Percentiles rank a stretch among this genome's conserved stretches.
These are phyloP conservation scores for Danio jaintianensis DNA, from an alignment of 2,797 vertebrate genomes.

Conservation along the genomic window DNA sequence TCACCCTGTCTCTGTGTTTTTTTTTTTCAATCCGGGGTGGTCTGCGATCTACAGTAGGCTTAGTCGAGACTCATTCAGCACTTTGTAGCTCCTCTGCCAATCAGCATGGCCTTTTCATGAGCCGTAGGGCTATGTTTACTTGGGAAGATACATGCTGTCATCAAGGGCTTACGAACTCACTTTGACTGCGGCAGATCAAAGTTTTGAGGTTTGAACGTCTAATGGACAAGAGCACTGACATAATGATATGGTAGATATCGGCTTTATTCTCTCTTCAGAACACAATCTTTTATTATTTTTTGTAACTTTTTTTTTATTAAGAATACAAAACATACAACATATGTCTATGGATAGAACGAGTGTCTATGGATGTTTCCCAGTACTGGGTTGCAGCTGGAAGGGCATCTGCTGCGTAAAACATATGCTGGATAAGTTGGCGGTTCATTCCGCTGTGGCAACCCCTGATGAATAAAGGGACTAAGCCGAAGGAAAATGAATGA, in stretches of 20 bases:
- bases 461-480: too few species aligned
- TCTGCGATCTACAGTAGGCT: conserved; percentile 61
- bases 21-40: conserved; percentile 22
- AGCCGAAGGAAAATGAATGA: too few species aligned
- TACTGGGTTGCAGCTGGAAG: too few species aligned
- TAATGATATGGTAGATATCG: conserved; percentile 38
- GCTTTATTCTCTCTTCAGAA: conserved; percentile 46
- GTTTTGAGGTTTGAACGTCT: conserved; percentile 53
- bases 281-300: too few species aligned
- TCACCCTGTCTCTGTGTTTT: conserved; percentile 27
- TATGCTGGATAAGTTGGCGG: too few species aligned
- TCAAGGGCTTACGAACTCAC: conserved; percentile 64
- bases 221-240: conserved; percentile 50
- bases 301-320: too few species aligned
- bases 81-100: conserved; percentile 59
- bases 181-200: conserved; percentile 66
- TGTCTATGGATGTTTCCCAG: too few species aligned
- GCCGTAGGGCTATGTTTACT: conserved; percentile 59
- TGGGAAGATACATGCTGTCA: conserved; percentile 66
- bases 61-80: conserved; percentile 62
- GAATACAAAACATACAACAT: too few species aligned
- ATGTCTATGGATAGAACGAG: too few species aligned
- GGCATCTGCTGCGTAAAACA: too few species aligned
- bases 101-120: conserved; percentile 59
- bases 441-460: too few species aligned